Base-by-base conservation (phyloP, 2,113 vertebrate genomes). In the Pampusana beccarii region DNA sequence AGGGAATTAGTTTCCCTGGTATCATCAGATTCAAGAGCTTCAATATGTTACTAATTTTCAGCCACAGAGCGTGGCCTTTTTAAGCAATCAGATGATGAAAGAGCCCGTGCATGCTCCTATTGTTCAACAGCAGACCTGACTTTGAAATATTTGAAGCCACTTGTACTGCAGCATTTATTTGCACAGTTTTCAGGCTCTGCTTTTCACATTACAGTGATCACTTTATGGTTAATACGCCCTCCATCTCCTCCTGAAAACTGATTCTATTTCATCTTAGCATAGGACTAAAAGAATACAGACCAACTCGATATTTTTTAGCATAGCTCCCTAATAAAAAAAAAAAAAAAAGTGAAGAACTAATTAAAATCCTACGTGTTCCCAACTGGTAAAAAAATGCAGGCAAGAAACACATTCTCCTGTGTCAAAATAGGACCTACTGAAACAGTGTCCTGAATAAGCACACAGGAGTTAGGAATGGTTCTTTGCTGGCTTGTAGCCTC, bases 41-140 rank as follows among this genome's bases (percentile, higher is more conserved):
- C 64, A 94, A 31, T 61, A 61, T 48, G 79, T 83, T 86, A 61
- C 53, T 92, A 70, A 86, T 90, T 88, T 92, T 82, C 71, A 95
- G 74, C n/a, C 54, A 69, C 64, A 31, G 18, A 90, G 34, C 29
- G 46, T 5, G n/a, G 58, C 34, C 11, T 71, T 90, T 92, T 90
- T 40, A 86, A 88, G 64, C 8, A 80, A 42, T 36, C 54, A 92
- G 36, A 83, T 58, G 86, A 80, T 74, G 60, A 90, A 96, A 93
- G 56, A 86, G 25, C 17, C 67, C 78, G 25, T 33, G 64, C 46
- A 33, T 33, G 11, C 38, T 74, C n/a, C 46, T 91, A 83, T 92
- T 83, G 50, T 88, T 80, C 80, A 78, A 33, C 2, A 3, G 17
- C 79, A 91, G 60, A 60, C 28, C 60, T 66, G 75, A 50, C 31